Evolutionary conservation across 2,888 invertebrate species (phyloP), one percentile per base, ranked within the genome.

Genomic region (Ecliptopera silaceata): DNA sequence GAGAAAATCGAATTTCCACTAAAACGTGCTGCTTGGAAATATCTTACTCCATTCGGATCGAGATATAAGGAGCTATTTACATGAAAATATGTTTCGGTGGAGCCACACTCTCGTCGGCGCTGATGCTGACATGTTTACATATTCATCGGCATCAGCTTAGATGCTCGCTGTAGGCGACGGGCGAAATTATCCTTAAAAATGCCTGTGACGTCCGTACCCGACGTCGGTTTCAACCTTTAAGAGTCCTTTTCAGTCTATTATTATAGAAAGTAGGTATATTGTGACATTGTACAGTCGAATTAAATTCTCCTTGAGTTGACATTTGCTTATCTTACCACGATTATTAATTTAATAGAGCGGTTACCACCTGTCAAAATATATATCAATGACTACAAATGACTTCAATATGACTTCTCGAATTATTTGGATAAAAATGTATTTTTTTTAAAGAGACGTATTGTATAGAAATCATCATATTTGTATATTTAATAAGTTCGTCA

Each of bases 71-170:
- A 70, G 66, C 57, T 66, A 77, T 77, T 74, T 75, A 69, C 67
- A 71, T 72, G 67, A 74, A 71, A 73, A 73, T 69, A 65, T 70
- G 68, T 63, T 67, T 59, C 56, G 49, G 62, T 67, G 57, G 56
- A 60, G 64, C 64, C 65, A 65, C 72, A 61, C 69, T 70, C 62
- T 68, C 69, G 70, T 71, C 67, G 61, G 56, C 60, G 63, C n/a
- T 66, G 68, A 69, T 67, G 71, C 72, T 69, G 74, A 74, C 68
- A 61, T 63, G 67, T 71, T 80, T 79, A 72, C 74, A 80, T 82
- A 82, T 82, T 82, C 79, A 84, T 77, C 68, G 44, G 44, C 15
- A 36, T 56, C 38, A 32, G 68, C 59, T 62, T 59, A 58, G 64
- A 58, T 59, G 56, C 60, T 55, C 51, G 56, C 56, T 59, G 60